phyloP scores from a whole-genome alignment of 2,888 invertebrate species.

The Macrophya alboannulata region DNA sequence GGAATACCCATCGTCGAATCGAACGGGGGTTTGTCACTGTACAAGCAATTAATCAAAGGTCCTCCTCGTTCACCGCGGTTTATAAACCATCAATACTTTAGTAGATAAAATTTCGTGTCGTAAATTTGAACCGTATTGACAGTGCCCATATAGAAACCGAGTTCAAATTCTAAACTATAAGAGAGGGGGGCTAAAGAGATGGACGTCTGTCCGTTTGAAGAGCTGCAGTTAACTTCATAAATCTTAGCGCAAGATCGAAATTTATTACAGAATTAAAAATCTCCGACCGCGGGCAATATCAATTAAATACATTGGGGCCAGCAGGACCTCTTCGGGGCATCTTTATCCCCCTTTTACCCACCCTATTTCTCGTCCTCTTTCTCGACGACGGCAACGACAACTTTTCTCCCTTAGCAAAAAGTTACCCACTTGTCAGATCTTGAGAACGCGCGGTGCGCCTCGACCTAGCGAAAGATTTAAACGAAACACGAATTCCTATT shows the following conservation, averaged over 20 bases:
- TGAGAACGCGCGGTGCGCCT: slow-evolving; percentile 53
- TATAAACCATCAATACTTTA: slow-evolving; percentile 42
- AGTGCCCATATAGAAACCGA: slow-evolving; percentile 48
- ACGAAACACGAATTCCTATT: slow-evolving; percentile 26
- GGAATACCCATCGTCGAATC: slow-evolving; percentile 24
- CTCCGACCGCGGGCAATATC: slow-evolving; percentile 72
- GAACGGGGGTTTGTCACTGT: slow-evolving; percentile 6
- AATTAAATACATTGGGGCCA: slow-evolving; percentile 71
- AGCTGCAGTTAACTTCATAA: slow-evolving; percentile 70
- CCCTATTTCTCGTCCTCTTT: slow-evolving; percentile 21
- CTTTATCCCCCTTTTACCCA: slow-evolving; percentile 17
- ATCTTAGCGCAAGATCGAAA: slow-evolving; percentile 74
- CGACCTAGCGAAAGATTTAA: slow-evolving; percentile 24
- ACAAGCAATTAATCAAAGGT: slow-evolving; percentile 50
- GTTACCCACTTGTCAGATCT: slow-evolving; percentile 66
- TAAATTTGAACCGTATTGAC: slow-evolving; percentile 48
- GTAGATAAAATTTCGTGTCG: slow-evolving; percentile 51
- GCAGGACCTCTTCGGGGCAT: slow-evolving; percentile 50
- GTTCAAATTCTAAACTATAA: slow-evolving; percentile 45
- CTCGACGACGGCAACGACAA: slow-evolving; percentile 57
- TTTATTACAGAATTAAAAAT: slow-evolving; percentile 75
- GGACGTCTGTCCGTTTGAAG: slow-evolving; percentile 59
- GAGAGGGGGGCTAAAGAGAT: slow-evolving; percentile 63
- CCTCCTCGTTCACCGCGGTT: not conserved
- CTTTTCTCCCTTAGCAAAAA: slow-evolving; percentile 63